Evolutionary conservation across 2,888 invertebrate species (phyloP), one percentile per base, ranked within the genome.

Genomic region (Cetonia aurata): DNA sequence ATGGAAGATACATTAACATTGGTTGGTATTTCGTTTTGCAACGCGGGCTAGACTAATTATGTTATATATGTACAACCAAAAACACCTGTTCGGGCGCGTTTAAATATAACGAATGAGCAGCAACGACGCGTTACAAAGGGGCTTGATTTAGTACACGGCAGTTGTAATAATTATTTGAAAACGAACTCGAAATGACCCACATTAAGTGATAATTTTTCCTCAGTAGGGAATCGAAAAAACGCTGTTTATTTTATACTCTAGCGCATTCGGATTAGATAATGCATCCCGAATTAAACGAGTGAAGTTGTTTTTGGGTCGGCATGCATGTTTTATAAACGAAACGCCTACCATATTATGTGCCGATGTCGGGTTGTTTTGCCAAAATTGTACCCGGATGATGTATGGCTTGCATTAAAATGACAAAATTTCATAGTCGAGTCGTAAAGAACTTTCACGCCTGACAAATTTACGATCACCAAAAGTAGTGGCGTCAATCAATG

Each of bases 111-210:
- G 42, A 42, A 25, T 25, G 25, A 25, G 25, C 25, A 25, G 25
- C 25, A 1, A 25, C 25, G 42, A 9, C 8, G 13, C 46, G 25
- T 17, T 42, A 44, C 19, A 42, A 19, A 42, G 59, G 10, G 15
- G 13, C 15, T 60, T 60, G 60, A 60, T 60, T 60, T 60, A 60
- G 60, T 46, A 12, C 31, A 33, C 31, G 31, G 17, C 60, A 60
- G 46, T 48, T 60, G 48, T 31, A 48, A 60, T 46, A 60, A 44
- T 48, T 46, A 15, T 25, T 31, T 46, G 3, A n/a, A 46, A 12
- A n/a, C n/a, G 12, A 15, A 10, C 15, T 37, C 6, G 13, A 33
- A 46, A n/a, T 10, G 46, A 25, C 15, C 8, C 6, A 60, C 4
- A 6, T 4, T 13, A 50, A 15, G 25, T 1, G 25, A 25, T 25